Evolutionary conservation across 2,113 vertebrate species (phyloP).

Genomic region (Vidua macroura): DNA sequence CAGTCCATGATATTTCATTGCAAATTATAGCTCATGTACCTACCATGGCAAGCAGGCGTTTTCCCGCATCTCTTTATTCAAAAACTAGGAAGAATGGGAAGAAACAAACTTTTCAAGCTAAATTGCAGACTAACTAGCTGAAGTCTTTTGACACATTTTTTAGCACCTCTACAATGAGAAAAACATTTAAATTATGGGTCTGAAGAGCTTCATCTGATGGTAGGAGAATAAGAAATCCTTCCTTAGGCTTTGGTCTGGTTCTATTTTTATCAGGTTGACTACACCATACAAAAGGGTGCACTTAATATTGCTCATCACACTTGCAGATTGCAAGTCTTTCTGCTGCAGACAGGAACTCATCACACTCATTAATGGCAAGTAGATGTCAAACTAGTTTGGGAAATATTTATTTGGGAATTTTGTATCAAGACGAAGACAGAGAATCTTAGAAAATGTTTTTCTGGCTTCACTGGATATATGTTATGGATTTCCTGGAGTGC

Average conservation of each 20-base stretch:
- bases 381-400: neutral
- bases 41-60: constrained; percentile 23
- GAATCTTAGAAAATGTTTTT: neutral
- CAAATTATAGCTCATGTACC: constrained; percentile 68
- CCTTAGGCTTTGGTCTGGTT: neutral
- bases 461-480: neutral
- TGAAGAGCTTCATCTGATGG: constrained; percentile 14
- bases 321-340: neutral
- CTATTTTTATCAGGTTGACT: constrained; percentile 40
- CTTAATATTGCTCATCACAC: neutral
- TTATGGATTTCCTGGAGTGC: neutral
- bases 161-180: constrained; percentile 41
- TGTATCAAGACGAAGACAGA: neutral
- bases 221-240: constrained; percentile 24
- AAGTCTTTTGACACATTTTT: constrained; percentile 43
- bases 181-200: constrained; percentile 57
- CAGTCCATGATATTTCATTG: constrained; percentile 70
- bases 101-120: constrained; percentile 46
- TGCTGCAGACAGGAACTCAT: neutral
- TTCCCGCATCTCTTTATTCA: constrained; percentile 17
- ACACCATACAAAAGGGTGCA: neutral
- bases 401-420: neutral
- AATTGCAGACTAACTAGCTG: constrained; percentile 42
- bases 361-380: neutral
- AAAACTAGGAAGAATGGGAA: constrained; percentile 32